A percentile compares a stretch with the other conserved stretches of the same genome.
Evolutionary conservation across 2,888 invertebrate genomes (phyloP).

Genomic region (Leucania comma): DNA sequence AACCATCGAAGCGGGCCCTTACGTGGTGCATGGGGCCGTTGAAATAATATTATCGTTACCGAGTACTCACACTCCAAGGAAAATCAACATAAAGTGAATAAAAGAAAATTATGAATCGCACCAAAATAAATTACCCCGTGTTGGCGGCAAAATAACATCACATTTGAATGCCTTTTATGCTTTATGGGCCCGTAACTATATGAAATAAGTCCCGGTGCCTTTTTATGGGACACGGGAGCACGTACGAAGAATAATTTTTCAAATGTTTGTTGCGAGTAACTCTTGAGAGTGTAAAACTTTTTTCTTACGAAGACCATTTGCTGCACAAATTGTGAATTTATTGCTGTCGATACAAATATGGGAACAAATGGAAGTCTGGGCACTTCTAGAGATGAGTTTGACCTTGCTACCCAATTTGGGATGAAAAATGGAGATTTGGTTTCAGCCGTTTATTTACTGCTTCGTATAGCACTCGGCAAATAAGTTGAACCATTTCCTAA

Average conservation of each 20-base stretch:
- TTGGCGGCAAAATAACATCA: conserved; percentile 91
- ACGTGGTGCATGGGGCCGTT: conserved; percentile 87
- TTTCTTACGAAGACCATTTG: conserved; percentile 20
- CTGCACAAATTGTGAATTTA: conserved; percentile 26
- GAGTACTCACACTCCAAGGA: conserved; percentile 88
- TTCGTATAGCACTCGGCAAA: too few species aligned
- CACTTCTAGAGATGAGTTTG: neutral
- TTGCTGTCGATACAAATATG: conserved; percentile 5
- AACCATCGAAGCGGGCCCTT: conserved; percentile 75
- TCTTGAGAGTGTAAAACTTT: conserved; percentile 56
- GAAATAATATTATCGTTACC: conserved; percentile 91
- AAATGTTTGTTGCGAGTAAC: conserved; percentile 80
- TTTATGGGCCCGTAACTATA: conserved; percentile 90
- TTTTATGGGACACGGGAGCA: conserved; percentile 88
- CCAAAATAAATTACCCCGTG: conserved; percentile 90
- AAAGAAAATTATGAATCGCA: conserved; percentile 91
- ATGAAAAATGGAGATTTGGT: too few species aligned
- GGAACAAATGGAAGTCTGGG: neutral
- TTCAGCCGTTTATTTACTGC: too few species aligned
- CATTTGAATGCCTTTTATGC: conserved; percentile 91
- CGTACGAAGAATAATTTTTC: conserved; percentile 87
- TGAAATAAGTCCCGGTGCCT: conserved; percentile 86
- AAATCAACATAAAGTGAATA: conserved; percentile 91
- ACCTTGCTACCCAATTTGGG: too few species aligned
- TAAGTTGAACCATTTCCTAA: too few species aligned